Percentiles rank a stretch among this genome's conserved stretches.
phyloP scores from a whole-genome alignment of 30 jellyfish, hydroid and myxozoan species.

The Chrysaora quinquecirrha region DNA sequence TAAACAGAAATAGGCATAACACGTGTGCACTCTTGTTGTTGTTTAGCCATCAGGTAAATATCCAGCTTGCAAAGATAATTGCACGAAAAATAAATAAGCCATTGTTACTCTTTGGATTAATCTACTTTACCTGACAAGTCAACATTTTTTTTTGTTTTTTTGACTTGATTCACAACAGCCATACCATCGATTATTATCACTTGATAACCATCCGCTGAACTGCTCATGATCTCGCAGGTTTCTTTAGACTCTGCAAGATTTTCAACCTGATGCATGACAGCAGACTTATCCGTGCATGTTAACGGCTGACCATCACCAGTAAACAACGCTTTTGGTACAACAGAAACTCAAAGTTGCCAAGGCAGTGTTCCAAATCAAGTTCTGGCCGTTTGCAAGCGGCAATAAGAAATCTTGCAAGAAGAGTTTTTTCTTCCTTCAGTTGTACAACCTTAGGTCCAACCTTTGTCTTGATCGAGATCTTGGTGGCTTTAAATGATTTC shows the following conservation, averaged over 20 bases:
- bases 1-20: too few relatives aligned
- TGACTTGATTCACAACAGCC: conserved; percentile 49
- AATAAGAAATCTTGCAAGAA: conserved; percentile 8
- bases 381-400: conserved; percentile 41
- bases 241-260: too few relatives aligned
- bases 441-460: not conserved
- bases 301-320: conserved; percentile 6
- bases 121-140: too few relatives aligned
- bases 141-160: too few relatives aligned
- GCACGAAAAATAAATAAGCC: too few relatives aligned
- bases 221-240: too few relatives aligned
- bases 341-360: conserved; percentile 24
- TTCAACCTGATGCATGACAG: not conserved
- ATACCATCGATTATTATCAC: conserved; percentile 25
- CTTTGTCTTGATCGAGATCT: conserved; percentile 16
- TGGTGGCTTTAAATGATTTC: conserved; percentile 4
- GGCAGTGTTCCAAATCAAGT: not conserved
- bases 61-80: too few relatives aligned
- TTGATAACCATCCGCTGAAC: too few relatives aligned
- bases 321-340: conserved; percentile 13
- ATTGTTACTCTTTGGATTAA: too few relatives aligned
- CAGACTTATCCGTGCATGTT: not conserved
- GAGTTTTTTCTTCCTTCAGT: conserved; percentile 29
- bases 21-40: too few relatives aligned
- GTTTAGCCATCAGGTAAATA: too few relatives aligned